phyloP scores from a whole-genome alignment of 2,888 invertebrate genomes.

The Eledona agricola region DNA sequence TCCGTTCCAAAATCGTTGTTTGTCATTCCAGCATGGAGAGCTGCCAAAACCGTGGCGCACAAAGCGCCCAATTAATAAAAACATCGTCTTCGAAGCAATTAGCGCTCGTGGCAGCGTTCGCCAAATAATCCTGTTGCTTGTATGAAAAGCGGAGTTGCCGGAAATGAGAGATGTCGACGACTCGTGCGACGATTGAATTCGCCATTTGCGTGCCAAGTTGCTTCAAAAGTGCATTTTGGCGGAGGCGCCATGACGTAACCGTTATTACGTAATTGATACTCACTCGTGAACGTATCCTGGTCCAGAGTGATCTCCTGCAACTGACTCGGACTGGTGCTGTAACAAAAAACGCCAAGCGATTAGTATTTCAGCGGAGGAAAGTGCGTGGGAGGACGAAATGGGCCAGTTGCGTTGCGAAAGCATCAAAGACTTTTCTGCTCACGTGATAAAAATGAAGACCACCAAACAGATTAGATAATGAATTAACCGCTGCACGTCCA shows the following conservation, averaged over 20 bases:
- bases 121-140: too few relatives aligned
- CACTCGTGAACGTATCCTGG: constrained; percentile 63
- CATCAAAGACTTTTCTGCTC: too few relatives aligned
- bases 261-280: constrained; percentile 42
- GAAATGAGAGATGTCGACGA: constrained; percentile 21
- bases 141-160: constrained; percentile 18
- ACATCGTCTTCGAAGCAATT: constrained; percentile 22
- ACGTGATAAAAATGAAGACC: too few relatives aligned
- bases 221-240: constrained; percentile 15
- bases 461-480: background rate
- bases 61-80: constrained; percentile 28
- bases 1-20: constrained; percentile 28
- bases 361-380: constrained; percentile 11
- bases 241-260: constrained; percentile 1
- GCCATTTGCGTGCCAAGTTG: background rate
- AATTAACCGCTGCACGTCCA: too few relatives aligned
- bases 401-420: constrained; percentile 28
- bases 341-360: constrained; percentile 57
- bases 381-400: constrained; percentile 19
- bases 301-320: constrained; percentile 74
- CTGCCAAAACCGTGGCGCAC: constrained; percentile 26
- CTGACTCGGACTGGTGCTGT: constrained; percentile 75
- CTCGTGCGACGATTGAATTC: too few relatives aligned
- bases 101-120: too few relatives aligned
- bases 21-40: constrained; percentile 32